Evolutionary conservation across 2,888 invertebrate species (phyloP).

Genomic region (Diloba caeruleocephala): DNA sequence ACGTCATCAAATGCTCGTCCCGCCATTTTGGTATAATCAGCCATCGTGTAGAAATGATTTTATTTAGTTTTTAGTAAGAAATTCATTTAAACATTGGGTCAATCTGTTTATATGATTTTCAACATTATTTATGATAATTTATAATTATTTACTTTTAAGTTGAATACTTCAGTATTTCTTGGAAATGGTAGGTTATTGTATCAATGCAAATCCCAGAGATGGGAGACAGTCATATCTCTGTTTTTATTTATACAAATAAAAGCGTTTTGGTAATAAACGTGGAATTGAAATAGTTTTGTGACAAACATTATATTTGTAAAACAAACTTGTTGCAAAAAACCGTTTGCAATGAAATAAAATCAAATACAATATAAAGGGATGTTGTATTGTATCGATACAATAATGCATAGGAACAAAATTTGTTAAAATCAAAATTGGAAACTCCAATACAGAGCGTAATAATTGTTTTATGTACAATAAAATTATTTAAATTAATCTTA

Average conservation of each 20-base stretch:
- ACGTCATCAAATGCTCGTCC: conserved; percentile 57
- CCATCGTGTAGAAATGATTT: conserved; percentile 55
- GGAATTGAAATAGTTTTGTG: neutral
- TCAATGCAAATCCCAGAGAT: conserved; percentile 7
- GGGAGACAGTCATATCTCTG: neutral
- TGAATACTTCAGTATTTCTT: conserved; percentile 44
- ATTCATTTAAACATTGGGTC: conserved; percentile 16
- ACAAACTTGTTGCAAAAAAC: too few relatives aligned
- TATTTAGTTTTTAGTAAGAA: conserved; percentile 34
- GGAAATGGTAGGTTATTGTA: conserved; percentile 38
- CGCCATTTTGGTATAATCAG: conserved; percentile 64
- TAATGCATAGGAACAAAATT: neutral
- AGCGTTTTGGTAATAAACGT: conserved; percentile 5
- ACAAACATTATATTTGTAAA: too few relatives aligned
- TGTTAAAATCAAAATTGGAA: too few relatives aligned
- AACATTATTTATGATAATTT: conserved; percentile 37
- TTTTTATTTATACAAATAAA: conserved; percentile 26
- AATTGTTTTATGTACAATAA: conserved; percentile 13
- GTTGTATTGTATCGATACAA: conserved; percentile 1
- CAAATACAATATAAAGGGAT: neutral
- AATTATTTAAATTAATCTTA: conserved; percentile 13
- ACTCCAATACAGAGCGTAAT: neutral
- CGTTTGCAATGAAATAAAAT: too few relatives aligned
- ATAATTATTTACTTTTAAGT: conserved; percentile 31
- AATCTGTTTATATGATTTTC: conserved; percentile 14